A percentile compares a stretch with the other conserved stretches of the same genome.
phyloP scores from a whole-genome alignment of 2,797 vertebrate species.

The Esox lucius region DNA sequence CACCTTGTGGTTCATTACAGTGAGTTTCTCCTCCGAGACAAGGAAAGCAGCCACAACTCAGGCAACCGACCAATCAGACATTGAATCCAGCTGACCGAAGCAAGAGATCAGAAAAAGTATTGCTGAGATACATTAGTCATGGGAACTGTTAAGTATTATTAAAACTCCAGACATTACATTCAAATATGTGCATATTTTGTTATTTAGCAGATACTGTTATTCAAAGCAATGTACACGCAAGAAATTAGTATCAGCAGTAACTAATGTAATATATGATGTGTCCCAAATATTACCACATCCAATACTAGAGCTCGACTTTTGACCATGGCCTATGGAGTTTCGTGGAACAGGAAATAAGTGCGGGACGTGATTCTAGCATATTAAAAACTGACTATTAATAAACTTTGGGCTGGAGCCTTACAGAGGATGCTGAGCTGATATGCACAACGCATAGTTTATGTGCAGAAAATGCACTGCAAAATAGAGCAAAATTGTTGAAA shows the following conservation, averaged over 20 bases:
- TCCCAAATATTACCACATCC: neutral
- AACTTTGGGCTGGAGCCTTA: neutral
- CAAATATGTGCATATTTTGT: neutral
- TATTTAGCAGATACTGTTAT: neutral
- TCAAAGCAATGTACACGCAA: neutral
- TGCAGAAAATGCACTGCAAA: neutral
- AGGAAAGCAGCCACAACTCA: slow-evolving; percentile 5
- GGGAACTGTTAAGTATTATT: neutral
- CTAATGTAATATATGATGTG: neutral
- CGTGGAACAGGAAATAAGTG: too few relatives aligned
- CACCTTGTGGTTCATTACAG: slow-evolving; percentile 55
- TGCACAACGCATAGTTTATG: neutral
- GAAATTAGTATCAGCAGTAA: neutral
- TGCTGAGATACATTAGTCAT: slow-evolving; percentile 27
- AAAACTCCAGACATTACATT: neutral
- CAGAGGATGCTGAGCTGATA: neutral
- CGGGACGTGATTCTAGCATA: neutral
- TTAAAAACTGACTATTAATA: neutral
- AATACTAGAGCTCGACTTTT: neutral
- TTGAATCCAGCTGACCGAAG: slow-evolving; percentile 29
- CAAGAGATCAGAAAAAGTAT: slow-evolving; percentile 24
- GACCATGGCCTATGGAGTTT: neutral
- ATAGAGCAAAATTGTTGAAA: neutral
- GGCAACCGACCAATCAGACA: slow-evolving; percentile 9
- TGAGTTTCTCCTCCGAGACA: slow-evolving; percentile 10